These are phyloP conservation scores for Drosophila borborema DNA, from an alignment of 2,888 invertebrate species.

Conservation along the genomic window DNA sequence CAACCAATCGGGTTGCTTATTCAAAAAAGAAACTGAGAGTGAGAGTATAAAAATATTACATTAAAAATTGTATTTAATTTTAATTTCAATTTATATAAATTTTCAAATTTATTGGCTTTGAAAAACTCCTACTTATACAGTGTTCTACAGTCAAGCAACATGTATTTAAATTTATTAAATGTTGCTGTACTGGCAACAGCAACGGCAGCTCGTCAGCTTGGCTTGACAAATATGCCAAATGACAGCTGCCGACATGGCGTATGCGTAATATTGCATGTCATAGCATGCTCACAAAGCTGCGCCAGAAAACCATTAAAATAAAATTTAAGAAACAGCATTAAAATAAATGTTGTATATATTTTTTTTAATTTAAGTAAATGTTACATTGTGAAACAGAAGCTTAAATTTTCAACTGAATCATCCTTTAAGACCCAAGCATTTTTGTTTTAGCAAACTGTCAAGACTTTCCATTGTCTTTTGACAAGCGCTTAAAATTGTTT, in stretches of 20 bases:
- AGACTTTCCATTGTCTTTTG: background rate
- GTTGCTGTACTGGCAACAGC: slow-evolving; percentile 7
- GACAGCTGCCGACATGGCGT: slow-evolving; percentile 51
- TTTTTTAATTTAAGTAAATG: background rate
- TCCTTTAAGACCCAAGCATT: background rate
- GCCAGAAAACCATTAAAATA: background rate
- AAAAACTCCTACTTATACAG: background rate
- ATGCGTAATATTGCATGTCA: slow-evolving; percentile 58
- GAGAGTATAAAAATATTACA: background rate
- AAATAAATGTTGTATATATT: background rate
- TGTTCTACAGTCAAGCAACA: background rate
- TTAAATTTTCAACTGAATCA: background rate
- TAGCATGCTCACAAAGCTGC: slow-evolving; percentile 4
- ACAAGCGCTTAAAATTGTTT: background rate
- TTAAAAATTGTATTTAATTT: background rate
- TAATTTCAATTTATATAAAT: background rate
- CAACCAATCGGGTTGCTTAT: background rate
- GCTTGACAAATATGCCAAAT: slow-evolving; percentile 47
- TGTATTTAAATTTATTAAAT: background rate
- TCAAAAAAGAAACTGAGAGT: background rate
- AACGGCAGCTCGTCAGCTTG: slow-evolving; percentile 9
- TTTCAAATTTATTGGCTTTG: accelerated
- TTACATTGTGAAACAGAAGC: background rate
- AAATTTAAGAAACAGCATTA: background rate
- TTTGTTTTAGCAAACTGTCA: background rate